Conservation (phyloP, 2,888 invertebrate species). For the Pollenia labialis region DNA sequence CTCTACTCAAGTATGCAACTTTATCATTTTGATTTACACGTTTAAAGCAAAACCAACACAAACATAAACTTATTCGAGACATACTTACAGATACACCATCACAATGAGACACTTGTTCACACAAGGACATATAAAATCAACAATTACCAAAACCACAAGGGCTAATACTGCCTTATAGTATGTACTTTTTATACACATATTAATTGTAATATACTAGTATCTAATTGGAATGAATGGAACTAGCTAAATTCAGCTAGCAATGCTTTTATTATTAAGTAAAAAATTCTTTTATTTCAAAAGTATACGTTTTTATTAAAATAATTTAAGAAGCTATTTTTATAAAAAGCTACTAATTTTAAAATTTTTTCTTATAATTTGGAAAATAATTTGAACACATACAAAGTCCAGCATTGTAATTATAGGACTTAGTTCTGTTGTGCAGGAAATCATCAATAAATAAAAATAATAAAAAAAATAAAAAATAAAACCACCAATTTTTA, state of each 20-base stretch:
- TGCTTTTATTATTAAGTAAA: too few species aligned
- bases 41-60: conserved; percentile 58
- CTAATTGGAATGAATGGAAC: conserved; percentile 18
- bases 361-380: too few species aligned
- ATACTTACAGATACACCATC: not conserved
- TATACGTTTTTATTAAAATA: too few species aligned
- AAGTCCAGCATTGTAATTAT: too few species aligned
- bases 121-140: conserved; percentile 5
- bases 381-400: too few species aligned
- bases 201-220: not conserved
- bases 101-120: conserved; percentile 11
- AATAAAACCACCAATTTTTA: too few species aligned
- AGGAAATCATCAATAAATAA: too few species aligned
- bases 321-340: too few species aligned
- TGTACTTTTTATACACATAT: not conserved
- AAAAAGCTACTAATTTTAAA: too few species aligned
- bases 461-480: too few species aligned
- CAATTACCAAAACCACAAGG: conserved; percentile 6
- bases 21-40: conserved; percentile 83
- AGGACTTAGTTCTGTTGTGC: too few species aligned
- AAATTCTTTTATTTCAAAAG: too few species aligned
- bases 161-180: not conserved
- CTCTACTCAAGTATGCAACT: conserved; percentile 82
- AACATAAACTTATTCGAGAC: not conserved
- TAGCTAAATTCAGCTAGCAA: not conserved